Conservation (phyloP, 2,113 vertebrate species). For the Neopipo cinnamomea region DNA sequence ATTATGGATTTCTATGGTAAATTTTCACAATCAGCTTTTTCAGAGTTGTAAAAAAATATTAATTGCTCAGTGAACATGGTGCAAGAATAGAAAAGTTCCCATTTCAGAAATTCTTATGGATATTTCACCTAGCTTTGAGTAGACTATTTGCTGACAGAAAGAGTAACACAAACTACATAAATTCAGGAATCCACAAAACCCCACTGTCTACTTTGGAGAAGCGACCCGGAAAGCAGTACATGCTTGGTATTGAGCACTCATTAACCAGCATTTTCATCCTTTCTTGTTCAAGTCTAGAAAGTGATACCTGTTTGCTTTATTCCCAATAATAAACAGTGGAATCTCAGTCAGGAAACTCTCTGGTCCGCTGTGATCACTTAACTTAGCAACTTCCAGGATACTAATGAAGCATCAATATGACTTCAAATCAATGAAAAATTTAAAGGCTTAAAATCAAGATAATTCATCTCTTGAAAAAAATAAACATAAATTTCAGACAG, state of each 20-base stretch:
- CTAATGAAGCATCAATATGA: neutral
- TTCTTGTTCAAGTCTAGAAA: neutral
- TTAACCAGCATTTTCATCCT: neutral
- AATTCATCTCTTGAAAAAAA: neutral
- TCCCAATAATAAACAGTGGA: neutral
- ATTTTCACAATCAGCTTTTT: neutral
- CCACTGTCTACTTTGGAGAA: neutral
- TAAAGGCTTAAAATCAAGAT: neutral
- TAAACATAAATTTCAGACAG: neutral
- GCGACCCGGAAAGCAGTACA: neutral
- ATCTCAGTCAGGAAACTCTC: neutral
- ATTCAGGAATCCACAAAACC: neutral
- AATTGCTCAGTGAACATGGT: neutral
- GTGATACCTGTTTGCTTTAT: neutral
- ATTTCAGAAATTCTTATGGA: neutral
- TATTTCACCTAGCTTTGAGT: neutral
- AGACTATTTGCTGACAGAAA: neutral
- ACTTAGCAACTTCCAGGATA: neutral
- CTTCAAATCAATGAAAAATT: neutral
- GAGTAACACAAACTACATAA: neutral
- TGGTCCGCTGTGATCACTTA: neutral
- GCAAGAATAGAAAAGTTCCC: neutral
- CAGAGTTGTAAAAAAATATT: neutral
- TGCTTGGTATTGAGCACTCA: neutral
- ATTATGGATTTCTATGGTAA: neutral